A percentile compares a stretch with the other conserved stretches of the same genome.
Evolutionary conservation across 2,888 invertebrate species (phyloP).

Genomic region (Meganola albula): DNA sequence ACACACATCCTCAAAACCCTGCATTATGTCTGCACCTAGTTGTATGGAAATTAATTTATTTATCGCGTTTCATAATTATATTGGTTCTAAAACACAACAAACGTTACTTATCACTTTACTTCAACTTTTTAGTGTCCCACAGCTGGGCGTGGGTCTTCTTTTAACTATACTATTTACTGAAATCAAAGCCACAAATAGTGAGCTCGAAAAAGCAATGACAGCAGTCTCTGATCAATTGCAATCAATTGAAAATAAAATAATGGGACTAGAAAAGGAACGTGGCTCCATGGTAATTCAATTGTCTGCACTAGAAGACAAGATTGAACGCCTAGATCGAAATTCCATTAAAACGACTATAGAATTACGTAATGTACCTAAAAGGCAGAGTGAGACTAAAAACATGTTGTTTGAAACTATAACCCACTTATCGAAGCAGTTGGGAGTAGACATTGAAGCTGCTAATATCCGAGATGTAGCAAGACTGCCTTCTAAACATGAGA

Average conservation of each 20-base stretch:
- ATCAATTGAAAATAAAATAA: background rate
- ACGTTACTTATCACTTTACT: no score
- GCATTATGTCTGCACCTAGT: no score
- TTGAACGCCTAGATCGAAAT: background rate
- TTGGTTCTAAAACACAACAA: no score
- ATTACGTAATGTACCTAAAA: slow-evolving; percentile 3
- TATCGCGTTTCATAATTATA: no score
- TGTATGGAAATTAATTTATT: no score
- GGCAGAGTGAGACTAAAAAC: background rate
- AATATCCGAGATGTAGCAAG: slow-evolving; percentile 1
- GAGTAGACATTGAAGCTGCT: background rate
- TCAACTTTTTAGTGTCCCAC: background rate
- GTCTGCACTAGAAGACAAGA: background rate
- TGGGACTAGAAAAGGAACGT: background rate
- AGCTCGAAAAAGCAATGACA: slow-evolving; percentile 1
- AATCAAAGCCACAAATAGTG: background rate
- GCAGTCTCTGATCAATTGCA: background rate
- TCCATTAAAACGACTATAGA: slow-evolving; percentile 2
- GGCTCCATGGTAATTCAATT: background rate
- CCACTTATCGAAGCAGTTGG: background rate
- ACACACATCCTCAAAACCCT: no score
- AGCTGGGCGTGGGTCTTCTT: background rate
- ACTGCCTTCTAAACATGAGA: slow-evolving; percentile 1
- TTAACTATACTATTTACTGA: no score
- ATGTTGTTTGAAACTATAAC: background rate